Percentiles rank a stretch among this genome's conserved stretches.
phyloP scores from a whole-genome alignment of 2,888 invertebrate species.

The Buathra laborator region DNA sequence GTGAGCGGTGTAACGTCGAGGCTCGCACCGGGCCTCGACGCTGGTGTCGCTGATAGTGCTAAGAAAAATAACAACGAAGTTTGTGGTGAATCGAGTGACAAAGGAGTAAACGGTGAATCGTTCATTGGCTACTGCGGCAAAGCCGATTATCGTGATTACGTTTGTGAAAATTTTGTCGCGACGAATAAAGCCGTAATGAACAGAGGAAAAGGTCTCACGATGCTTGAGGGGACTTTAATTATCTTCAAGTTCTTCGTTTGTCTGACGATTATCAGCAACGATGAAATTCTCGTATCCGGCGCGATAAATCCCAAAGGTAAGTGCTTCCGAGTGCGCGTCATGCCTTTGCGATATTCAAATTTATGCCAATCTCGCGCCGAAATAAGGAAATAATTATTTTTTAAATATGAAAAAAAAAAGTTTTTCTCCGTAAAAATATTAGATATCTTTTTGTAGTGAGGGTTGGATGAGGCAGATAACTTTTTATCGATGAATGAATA shows the following conservation, averaged over 20 bases:
- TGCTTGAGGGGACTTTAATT: conserved; percentile 41
- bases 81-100: conserved; percentile 39
- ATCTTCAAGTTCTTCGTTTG: conserved; percentile 57
- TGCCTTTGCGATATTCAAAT: not conserved
- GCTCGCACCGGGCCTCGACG: conserved; percentile 25
- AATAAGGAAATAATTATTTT: not conserved
- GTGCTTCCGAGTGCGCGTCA: conserved; percentile 3
- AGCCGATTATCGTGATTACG: conserved; percentile 12
- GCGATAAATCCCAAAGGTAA: conserved; percentile 58
- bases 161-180: conserved; percentile 35
- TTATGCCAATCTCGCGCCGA: not conserved
- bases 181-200: not conserved
- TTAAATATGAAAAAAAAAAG: no score
- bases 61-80: conserved; percentile 29
- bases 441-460: not conserved
- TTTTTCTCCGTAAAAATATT: not conserved
- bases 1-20: conserved; percentile 47
- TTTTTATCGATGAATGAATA: no score
- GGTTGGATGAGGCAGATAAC: no score
- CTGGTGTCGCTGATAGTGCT: conserved; percentile 30
- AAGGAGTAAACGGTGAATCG: conserved; percentile 18
- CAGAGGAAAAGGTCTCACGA: conserved; percentile 22
- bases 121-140: not conserved
- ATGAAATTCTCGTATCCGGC: conserved; percentile 49
- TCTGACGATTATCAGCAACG: conserved; percentile 52